Evolutionary conservation across 2,797 vertebrate genomes (phyloP).

Genomic region (Euthynnus affinis): DNA sequence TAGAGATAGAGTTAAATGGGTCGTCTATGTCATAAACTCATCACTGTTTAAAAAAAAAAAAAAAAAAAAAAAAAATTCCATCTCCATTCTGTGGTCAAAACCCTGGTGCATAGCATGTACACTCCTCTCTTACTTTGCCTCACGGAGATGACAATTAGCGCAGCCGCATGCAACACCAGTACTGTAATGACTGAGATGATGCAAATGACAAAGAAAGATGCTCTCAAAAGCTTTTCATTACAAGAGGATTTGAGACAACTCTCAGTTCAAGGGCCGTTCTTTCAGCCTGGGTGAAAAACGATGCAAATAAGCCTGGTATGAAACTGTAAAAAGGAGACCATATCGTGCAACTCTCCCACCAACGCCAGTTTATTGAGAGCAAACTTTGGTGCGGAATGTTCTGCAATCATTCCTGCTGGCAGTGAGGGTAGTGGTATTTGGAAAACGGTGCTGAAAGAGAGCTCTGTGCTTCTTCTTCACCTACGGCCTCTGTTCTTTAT

Average conservation of each 20-base stretch:
- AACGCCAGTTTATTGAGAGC: constrained; percentile 22
- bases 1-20: background rate
- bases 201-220: constrained; percentile 37
- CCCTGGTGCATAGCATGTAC: constrained; percentile 30
- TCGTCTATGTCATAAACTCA: constrained; percentile 6
- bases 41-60: constrained; percentile 8
- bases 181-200: constrained; percentile 53
- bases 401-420: constrained; percentile 44
- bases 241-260: background rate
- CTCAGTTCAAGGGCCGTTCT: constrained; percentile 25
- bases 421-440: constrained; percentile 3
- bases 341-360: constrained; percentile 44
- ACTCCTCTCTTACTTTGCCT: constrained; percentile 44
- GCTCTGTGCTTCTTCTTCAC: constrained; percentile 21
- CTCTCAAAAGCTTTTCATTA: constrained; percentile 28
- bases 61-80: constrained; percentile 14
- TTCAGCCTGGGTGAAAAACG: constrained; percentile 29
- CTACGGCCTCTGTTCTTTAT: constrained; percentile 38
- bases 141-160: constrained; percentile 44
- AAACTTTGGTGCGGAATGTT: constrained; percentile 37
- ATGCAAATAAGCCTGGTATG: constrained; percentile 32
- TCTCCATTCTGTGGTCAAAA: constrained; percentile 50
- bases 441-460: constrained; percentile 29
- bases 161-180: constrained; percentile 48
- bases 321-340: constrained; percentile 37